Evolutionary conservation across 2,797 vertebrate genomes (phyloP).

Genomic region (Chaetodon trifasciatus): DNA sequence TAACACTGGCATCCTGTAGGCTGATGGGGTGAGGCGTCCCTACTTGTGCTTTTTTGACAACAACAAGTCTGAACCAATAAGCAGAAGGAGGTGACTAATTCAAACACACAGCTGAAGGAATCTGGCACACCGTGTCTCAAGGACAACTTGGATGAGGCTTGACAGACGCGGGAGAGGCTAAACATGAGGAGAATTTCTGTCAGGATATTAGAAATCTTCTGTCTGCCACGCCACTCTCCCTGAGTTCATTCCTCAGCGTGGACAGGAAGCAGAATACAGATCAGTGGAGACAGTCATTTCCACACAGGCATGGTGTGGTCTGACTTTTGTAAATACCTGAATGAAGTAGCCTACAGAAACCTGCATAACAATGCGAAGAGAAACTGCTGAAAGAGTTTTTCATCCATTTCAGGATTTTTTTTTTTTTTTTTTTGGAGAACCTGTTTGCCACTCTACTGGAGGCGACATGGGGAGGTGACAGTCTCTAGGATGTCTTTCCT

Average conservation of each 20-base stretch:
- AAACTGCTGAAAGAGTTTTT: not conserved
- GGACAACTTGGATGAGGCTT: conserved; percentile 26
- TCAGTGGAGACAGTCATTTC: conserved; percentile 24
- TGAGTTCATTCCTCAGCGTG: conserved; percentile 19
- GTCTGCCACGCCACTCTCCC: not conserved
- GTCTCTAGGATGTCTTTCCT: conserved; percentile 49
- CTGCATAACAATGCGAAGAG: not conserved
- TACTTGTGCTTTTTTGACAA: not conserved
- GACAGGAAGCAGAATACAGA: conserved; percentile 24
- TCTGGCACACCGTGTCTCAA: conserved; percentile 12
- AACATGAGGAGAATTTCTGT: conserved; percentile 54
- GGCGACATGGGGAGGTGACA: conserved; percentile 56
- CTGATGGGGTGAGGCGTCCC: not conserved
- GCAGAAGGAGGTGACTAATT: not conserved
- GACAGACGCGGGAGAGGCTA: conserved; percentile 24
- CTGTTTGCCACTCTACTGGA: conserved; percentile 23
- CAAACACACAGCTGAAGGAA: conserved; percentile 27
- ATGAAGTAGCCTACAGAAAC: not conserved
- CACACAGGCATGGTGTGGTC: conserved; percentile 2
- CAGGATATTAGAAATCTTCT: conserved; percentile 45
- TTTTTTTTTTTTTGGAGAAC: not conserved
- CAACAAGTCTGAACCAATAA: not conserved
- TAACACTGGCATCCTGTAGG: not conserved
- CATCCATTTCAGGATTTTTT: conserved; percentile 19
- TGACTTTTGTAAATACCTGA: conserved; percentile 10